Base-by-base conservation (phyloP, 2,888 invertebrate species). In the Dolomedes plantarius region DNA sequence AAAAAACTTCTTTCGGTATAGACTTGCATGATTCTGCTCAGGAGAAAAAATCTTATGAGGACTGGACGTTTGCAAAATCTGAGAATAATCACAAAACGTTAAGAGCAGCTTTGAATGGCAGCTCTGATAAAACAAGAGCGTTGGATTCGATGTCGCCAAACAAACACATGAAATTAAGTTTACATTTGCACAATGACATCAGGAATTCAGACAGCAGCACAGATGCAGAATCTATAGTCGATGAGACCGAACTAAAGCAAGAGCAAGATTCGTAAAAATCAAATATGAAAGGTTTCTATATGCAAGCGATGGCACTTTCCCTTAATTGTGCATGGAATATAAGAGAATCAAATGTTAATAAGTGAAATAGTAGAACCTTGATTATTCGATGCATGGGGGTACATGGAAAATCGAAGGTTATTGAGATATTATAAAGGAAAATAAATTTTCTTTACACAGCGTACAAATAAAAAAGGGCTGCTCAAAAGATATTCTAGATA, bases 151-250 rank as follows among this genome's bases (percentile, higher is more conserved):
- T 6, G 5, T 46, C 16, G 16, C 56, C 56, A 56, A 39, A 19
- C 36, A 36, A 29, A 68, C 28, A 27, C 13, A 23, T 29, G 23
- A 23, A 19, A 6, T 2, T 23, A 0, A 46, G 71, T n/a, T 39
- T 41, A 0, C 23, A 19, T 23, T 29, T n/a, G 28, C 32, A 2
- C 27, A 72, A 31, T 13, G 16, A 31, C 9, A 31, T 19, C 11
- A 56, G 36, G 28, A 67, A 28, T 41, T 64, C 62, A 13, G 75
- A 69, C 31, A 75, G 32, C 62, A 71, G 64, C 1, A 82, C 31
- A 27, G 62, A 69, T 56, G 41, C 27, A 9, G 82, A 75, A 31
- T 75, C 71, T 27, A 19, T 29, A 1, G 64, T 36, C 2, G 56
- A 74, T 7, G 74, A 81, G 31, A n/a, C 65, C 16, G 65, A 65